Evolutionary conservation across 2,888 invertebrate species (phyloP), one percentile per base, ranked within the genome.

Genomic region (Amphimallon solstitiale): DNA sequence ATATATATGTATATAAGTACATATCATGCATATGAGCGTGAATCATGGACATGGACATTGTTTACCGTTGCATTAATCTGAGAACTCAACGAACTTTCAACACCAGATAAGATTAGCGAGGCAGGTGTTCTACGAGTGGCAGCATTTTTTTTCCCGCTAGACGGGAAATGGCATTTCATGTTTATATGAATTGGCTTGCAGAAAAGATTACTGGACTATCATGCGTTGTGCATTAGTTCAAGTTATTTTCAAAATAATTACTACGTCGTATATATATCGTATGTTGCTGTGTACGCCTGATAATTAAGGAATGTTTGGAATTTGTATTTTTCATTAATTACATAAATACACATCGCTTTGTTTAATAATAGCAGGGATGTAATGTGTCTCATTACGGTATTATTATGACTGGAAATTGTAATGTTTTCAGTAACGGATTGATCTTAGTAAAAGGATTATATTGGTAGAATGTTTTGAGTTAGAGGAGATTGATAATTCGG

Each of bases 31-130:
- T 45, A 6, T 10, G 19, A 1, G 1, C 19, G 15, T 45, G 45
- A 45, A 45, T 45, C 45, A 45, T n/a, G 2, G 7, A 45, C 45
- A 19, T 9, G 10, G 15, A 45, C 7, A 19, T 17, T 43, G 21
- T 43, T 56, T 15, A 14, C 40, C 29, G 43, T 29, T 40, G 6
- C 23, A 43, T 56, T 56, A 43, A 56, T 56, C 56, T 56, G 15
- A 23, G 40, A 56, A 56, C 23, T 43, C 43, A 43, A 14, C 29
- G 40, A 56, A 40, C 29, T 56, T 12, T 23, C 56, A 56, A 56
- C 56, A 29, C 37, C n/a, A 10, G 56, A 56, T 56, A 56, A 56
- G 56, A 56, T 56, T 56, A 56, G 23, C 19, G 19, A 23, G 43
- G 29, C 56, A 56, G 56, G 56, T 56, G 56, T 43, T 23, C 40